Evolutionary conservation across 2,113 vertebrate genomes (phyloP).

Genomic region (Equus quagga): DNA sequence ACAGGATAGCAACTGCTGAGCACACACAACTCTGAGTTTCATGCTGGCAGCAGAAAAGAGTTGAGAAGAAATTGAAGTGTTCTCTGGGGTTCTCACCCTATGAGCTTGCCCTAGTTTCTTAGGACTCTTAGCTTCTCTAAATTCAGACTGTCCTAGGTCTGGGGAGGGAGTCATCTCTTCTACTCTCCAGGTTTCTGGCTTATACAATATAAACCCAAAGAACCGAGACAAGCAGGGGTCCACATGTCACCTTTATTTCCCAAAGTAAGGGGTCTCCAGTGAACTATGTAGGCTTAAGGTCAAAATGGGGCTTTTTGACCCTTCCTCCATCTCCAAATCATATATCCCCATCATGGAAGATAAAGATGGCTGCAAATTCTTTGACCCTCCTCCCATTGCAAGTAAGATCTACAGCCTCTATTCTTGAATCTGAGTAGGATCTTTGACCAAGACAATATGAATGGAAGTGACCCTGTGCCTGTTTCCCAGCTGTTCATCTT

Average conservation of each 20-base stretch:
- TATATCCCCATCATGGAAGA: neutral
- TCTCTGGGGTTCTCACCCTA: neutral
- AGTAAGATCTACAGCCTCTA: neutral
- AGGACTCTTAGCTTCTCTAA: neutral
- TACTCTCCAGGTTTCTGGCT: neutral
- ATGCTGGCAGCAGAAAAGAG: neutral
- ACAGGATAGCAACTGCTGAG: neutral
- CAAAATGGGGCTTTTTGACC: neutral
- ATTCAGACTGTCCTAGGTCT: neutral
- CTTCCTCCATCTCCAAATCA: neutral
- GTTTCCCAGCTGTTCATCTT: neutral
- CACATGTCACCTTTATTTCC: neutral
- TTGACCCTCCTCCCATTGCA: neutral
- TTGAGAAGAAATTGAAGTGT: slow-evolving; percentile 26
- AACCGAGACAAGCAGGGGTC: neutral
- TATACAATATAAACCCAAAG: neutral
- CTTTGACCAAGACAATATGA: neutral
- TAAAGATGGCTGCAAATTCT: neutral
- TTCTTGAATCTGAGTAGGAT: neutral
- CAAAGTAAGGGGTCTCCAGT: neutral
- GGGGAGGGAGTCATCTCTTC: neutral
- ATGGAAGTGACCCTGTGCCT: neutral
- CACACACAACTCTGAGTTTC: neutral
- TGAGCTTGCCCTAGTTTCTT: neutral
- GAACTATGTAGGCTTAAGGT: neutral